phyloP scores from a whole-genome alignment of 1,140 invertebrate genomes.

The Dendroctonus ponderosae region DNA sequence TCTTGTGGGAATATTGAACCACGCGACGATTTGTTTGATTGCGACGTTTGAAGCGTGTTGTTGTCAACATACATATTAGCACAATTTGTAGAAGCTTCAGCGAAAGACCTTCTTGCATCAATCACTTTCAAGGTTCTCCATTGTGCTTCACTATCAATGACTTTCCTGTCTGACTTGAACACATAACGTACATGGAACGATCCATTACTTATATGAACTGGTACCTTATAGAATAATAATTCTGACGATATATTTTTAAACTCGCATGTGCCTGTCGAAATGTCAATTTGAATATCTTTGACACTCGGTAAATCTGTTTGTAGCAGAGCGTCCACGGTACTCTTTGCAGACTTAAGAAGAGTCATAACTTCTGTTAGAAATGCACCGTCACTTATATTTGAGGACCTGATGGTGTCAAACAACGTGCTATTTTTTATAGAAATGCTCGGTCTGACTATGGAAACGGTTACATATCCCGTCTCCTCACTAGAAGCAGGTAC shows the following conservation, averaged over 20 bases:
- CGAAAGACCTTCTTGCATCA: too few relatives aligned
- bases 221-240: slow-evolving; percentile 32
- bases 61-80: too few relatives aligned
- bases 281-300: slow-evolving; percentile 20
- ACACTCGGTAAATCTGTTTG: slow-evolving; percentile 15
- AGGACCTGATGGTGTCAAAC: background rate
- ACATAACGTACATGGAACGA: slow-evolving; percentile 21
- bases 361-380: too few relatives aligned
- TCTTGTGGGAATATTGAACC: too few relatives aligned
- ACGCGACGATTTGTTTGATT: too few relatives aligned
- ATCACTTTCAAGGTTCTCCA: too few relatives aligned
- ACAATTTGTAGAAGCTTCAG: too few relatives aligned
- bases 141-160: too few relatives aligned
- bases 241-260: slow-evolving; percentile 33
- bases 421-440: slow-evolving; percentile 20
- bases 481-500: background rate
- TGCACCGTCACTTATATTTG: too few relatives aligned
- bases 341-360: too few relatives aligned
- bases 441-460: slow-evolving; percentile 26
- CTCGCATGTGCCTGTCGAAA: slow-evolving; percentile 3
- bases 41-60: too few relatives aligned
- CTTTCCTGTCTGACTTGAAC: background rate
- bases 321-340: too few relatives aligned
- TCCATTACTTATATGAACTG: slow-evolving; percentile 30
- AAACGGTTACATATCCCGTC: slow-evolving; percentile 9